Evolutionary conservation across 2,888 invertebrate species (phyloP), one percentile per base, ranked within the genome.

Genomic region (Tetragonisca angustula): DNA sequence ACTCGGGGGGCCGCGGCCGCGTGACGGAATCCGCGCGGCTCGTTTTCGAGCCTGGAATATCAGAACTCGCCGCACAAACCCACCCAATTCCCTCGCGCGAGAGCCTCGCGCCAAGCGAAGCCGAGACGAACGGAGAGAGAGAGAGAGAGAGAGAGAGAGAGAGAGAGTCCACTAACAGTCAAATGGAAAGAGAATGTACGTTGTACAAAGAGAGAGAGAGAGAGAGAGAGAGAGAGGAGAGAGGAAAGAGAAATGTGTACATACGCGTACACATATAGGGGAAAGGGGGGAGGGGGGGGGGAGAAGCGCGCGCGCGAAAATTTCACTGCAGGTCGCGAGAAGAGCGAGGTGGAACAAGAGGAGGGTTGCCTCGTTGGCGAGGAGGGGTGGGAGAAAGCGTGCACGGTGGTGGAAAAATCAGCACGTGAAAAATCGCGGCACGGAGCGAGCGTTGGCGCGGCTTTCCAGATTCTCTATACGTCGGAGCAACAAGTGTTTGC

Each of bases 401-500:
- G 36, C 15, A 32, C 62, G 72, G 76, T 67, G 86, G 79, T 76
- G 87, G 86, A 90, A 86, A 89, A 91, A 91, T 88, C 87, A 88
- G 86, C 90, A 86, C 88, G 90, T 90, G 88, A 92, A 93, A 92
- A 91, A 89, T 91, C 89, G 86, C 61, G 76, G 71, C 36, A 70
- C 73, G 77, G 43, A 49, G 56, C 52, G 80, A 62, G n/a, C n/a
- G 80, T 62, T 54, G 80, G 67, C 68, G 77, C 75, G 81, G 70
- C 52, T 43, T 49, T 62, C 49, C 68, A 78, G 83, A 82, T 88
- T 83, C 88, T 85, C 76, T 88, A 81, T 80, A 87, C 83, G 88
- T 74, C 68, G 86, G 90, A 87, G 92, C 93, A 94, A 94, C 94
- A 93, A 93, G 93, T 93, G 93, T 91, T 92, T 88, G 87, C 89